A percentile compares a stretch with the other conserved stretches of the same genome.
Evolutionary conservation across 2,113 vertebrate genomes (phyloP).

Genomic region (Catagonus wagneri): DNA sequence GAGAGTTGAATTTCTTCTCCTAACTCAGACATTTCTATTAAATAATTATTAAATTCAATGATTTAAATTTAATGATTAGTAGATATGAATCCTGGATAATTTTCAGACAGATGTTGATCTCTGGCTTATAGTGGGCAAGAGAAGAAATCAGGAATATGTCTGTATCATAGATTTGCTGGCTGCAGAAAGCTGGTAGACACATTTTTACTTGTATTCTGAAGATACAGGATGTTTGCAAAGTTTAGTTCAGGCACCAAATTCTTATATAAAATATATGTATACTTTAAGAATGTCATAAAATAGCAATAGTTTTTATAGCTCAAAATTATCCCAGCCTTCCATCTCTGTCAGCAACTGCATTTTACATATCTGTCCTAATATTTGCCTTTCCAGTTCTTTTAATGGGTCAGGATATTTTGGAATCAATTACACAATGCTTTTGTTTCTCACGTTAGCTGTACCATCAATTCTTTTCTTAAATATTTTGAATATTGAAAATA

Average conservation of each 20-base stretch:
- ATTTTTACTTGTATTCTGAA: conserved; percentile 30
- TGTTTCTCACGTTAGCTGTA: conserved; percentile 68
- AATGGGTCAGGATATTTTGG: conserved; percentile 42
- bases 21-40: neutral
- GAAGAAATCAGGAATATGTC: neutral
- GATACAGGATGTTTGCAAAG: neutral
- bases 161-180: neutral
- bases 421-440: conserved; percentile 55
- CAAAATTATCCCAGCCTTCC: conserved; percentile 34
- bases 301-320: neutral
- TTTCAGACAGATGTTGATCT: neutral
- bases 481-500: conserved; percentile 79
- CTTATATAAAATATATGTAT: conserved; percentile 24
- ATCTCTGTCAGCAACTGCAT: conserved; percentile 17
- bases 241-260: neutral
- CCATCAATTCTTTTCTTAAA: conserved; percentile 60
- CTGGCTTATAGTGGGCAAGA: neutral
- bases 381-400: conserved; percentile 59
- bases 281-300: conserved; percentile 10
- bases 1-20: neutral
- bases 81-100: neutral
- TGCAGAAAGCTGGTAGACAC: neutral
- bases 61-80: neutral
- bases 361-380: conserved; percentile 53
- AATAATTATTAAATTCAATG: neutral